Base-by-base conservation (phyloP, 2,888 invertebrate genomes). In the Petrophora chlorosata region DNA sequence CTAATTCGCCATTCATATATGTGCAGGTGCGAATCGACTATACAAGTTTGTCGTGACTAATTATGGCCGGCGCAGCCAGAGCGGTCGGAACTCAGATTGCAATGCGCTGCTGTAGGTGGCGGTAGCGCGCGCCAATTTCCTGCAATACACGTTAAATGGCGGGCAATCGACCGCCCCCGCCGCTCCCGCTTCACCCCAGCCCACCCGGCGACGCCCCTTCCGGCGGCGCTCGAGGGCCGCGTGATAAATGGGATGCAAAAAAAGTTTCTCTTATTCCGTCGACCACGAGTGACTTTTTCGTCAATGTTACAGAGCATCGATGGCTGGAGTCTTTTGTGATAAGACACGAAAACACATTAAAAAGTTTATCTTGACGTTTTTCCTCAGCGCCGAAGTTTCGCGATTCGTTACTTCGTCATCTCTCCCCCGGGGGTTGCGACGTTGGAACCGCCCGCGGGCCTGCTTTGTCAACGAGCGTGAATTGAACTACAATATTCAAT, bases 91-190 rank as follows among this genome's bases (percentile, higher is more conserved):
- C 8, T 30, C 30, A 60, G 62, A 66, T 64, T 59, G 71, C 67
- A 72, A 65, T 69, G 61, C 39, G 46, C 32, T 28, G n/a, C 23
- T 38, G 46, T 50, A 47, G 62, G 56, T 38, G 55, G 44, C 42
- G 52, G 51, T 50, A 51, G 56, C 44, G 45, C 67, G 70, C 73
- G 71, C 73, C 79, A 79, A 80, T 81, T 79, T 81, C 79, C 80
- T 73, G 79, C 71, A 73, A 76, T 80, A 74, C 74, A 76, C 70
- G 74, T 56, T 67, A 75, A 76, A 79, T 76, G 73, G 70, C 73
- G 61, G 73, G 69, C 77, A 76, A 74, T 81, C 71, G 54, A 50
- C 56, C 58, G 62, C 65, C 52, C 63, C 59, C 58, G 39, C 47
- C 51, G 48, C 40, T 47, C 51, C 44, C 51, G 38, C 47, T 32